phyloP scores from a whole-genome alignment of 2,888 invertebrate genomes.

The Leptogaster cylindrica region DNA sequence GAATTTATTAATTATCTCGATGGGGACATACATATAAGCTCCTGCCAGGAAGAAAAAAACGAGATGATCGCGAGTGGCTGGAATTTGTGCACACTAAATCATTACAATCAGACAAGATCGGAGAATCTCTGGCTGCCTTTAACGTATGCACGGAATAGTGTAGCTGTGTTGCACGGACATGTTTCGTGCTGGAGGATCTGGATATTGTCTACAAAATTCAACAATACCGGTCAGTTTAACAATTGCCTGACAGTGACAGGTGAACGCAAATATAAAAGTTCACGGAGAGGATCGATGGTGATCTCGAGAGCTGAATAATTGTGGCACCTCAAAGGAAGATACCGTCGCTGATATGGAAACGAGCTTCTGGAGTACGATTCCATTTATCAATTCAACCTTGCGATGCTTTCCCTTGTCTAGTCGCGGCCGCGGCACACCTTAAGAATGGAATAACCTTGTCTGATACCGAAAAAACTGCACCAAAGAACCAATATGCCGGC shows the following conservation, averaged over 20 bases:
- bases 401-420: slow-evolving; percentile 13
- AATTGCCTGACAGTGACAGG: slow-evolving; percentile 30
- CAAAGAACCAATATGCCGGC: too few relatives aligned
- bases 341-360: slow-evolving; percentile 34
- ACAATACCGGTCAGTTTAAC: slow-evolving; percentile 20
- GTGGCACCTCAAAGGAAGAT: slow-evolving; percentile 34
- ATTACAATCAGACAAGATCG: neutral
- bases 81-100: neutral
- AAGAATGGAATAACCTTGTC: too few relatives aligned
- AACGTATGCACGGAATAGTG: neutral
- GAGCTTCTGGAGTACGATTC: slow-evolving; percentile 37
- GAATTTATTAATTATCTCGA: slow-evolving; percentile 11
- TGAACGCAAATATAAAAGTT: slow-evolving; percentile 23
- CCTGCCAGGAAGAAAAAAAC: neutral
- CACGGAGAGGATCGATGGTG: slow-evolving; percentile 4
- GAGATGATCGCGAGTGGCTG: neutral
- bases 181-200: neutral
- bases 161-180: neutral
- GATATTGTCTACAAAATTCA: too few relatives aligned
- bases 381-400: slow-evolving; percentile 37
- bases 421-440: neutral
- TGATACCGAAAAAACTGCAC: too few relatives aligned
- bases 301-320: slow-evolving; percentile 30
- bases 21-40: neutral
- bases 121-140: neutral